Percentiles rank a stretch among this genome's conserved stretches.
Evolutionary conservation across 1,140 invertebrate species (phyloP).

Genomic region (Phortica variegata): DNA sequence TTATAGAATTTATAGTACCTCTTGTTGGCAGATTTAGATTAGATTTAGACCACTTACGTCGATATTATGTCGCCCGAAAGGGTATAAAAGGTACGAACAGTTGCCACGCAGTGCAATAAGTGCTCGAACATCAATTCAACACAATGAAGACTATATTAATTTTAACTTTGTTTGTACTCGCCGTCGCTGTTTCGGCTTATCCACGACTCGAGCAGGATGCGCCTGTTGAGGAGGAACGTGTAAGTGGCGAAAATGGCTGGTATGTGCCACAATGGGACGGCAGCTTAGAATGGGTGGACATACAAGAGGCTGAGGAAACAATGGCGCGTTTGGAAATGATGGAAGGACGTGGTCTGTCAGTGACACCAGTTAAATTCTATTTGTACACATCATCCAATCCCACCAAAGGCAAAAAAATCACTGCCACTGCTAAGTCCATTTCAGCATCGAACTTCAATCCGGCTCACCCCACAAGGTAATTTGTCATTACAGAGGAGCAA

Average conservation of each 20-base stretch:
- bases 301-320: conserved; percentile 35
- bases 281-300: conserved; percentile 38
- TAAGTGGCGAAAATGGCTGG: conserved; percentile 49
- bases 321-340: conserved; percentile 21
- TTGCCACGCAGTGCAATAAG: no score
- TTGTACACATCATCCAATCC: conserved; percentile 39
- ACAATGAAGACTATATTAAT: conserved; percentile 32
- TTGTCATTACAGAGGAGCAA: not conserved
- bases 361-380: conserved; percentile 38
- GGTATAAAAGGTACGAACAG: conserved; percentile 26
- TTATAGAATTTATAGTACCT: no score
- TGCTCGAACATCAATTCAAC: no score
- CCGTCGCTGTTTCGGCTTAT: no score
- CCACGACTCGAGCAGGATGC: no score
- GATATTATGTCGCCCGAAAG: not conserved
- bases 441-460: conserved; percentile 35
- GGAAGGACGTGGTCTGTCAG: conserved; percentile 25
- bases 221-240: conserved; percentile 33
- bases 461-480: conserved; percentile 30
- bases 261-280: conserved; percentile 43
- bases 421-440: conserved; percentile 29
- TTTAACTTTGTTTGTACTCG: conserved; percentile 25
- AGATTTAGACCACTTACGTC: not conserved
- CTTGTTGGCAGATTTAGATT: no score
- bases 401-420: conserved; percentile 32